phyloP scores from a whole-genome alignment of 2,797 vertebrate species.

The Perodicticus potto region DNA sequence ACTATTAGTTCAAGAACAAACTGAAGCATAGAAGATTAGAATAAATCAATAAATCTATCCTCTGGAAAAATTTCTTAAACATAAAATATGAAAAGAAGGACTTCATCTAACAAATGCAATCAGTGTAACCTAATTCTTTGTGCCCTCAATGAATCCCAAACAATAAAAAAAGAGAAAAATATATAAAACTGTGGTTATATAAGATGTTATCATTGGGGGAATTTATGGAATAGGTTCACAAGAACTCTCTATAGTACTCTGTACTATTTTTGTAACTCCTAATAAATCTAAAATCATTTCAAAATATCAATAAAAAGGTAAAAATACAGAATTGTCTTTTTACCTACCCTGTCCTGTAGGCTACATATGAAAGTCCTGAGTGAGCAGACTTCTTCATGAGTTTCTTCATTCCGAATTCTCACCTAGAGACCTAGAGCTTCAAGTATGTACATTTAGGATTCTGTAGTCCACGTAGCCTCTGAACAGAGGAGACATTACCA shows the following conservation, averaged over 20 bases:
- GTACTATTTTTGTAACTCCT: not conserved
- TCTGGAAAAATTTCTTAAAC: not conserved
- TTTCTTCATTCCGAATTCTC: not conserved
- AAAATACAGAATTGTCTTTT: not conserved
- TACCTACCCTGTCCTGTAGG: not conserved
- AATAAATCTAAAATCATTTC: conserved; percentile 26
- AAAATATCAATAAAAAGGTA: not conserved
- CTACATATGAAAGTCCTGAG: not conserved
- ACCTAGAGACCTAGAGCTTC: not conserved
- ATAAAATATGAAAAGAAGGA: not conserved
- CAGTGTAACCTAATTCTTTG: too few species aligned
- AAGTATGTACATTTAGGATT: not conserved
- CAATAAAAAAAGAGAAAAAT: too few species aligned
- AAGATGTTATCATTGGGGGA: not conserved
- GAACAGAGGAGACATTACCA: not conserved
- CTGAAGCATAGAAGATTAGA: not conserved
- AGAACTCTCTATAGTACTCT: not conserved
- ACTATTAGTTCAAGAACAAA: not conserved
- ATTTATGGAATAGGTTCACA: not conserved
- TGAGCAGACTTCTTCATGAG: not conserved
- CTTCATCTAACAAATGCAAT: too few species aligned
- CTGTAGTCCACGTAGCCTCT: not conserved
- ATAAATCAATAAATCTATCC: not conserved
- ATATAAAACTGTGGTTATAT: not conserved
- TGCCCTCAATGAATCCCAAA: too few species aligned